Percentiles rank a stretch among this genome's conserved stretches.
Evolutionary conservation across 2,797 vertebrate genomes (phyloP).

Genomic region (Selene dorsalis): DNA sequence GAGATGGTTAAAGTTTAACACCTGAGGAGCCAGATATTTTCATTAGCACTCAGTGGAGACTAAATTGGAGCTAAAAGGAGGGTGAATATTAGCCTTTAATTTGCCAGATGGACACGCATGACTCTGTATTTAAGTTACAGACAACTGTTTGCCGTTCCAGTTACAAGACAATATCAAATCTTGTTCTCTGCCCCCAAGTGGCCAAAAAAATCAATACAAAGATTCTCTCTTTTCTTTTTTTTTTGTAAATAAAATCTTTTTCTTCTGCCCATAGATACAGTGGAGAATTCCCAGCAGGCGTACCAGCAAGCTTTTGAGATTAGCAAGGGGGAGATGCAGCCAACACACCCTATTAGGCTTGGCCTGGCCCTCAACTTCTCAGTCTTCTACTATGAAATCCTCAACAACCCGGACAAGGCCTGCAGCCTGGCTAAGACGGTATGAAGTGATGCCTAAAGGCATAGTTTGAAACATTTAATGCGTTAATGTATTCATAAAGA

Average conservation of each 20-base stretch:
- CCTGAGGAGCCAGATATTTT: neutral
- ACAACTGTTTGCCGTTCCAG: slow-evolving; percentile 1
- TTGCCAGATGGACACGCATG: neutral
- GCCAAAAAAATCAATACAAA: neutral
- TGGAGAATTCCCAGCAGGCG: slow-evolving; percentile 93
- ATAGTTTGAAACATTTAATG: neutral
- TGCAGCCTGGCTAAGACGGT: slow-evolving; percentile 97
- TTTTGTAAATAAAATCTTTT: neutral
- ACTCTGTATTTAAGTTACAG: neutral
- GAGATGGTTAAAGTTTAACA: neutral
- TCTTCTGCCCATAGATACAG: slow-evolving; percentile 85
- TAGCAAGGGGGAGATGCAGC: slow-evolving; percentile 99
- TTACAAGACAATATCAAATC: neutral
- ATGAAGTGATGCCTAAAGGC: slow-evolving; percentile 56
- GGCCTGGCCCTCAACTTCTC: slow-evolving; percentile 99
- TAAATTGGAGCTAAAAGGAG: neutral
- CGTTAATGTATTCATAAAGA: neutral
- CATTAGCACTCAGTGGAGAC: neutral
- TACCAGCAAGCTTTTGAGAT: slow-evolving; percentile 99
- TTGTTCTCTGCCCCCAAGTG: slow-evolving; percentile 14
- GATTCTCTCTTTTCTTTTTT: neutral
- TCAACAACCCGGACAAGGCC: slow-evolving; percentile 97
- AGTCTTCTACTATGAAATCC: slow-evolving; percentile 99
- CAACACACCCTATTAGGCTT: slow-evolving; percentile 98
- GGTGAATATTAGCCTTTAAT: neutral